Evolutionary conservation across 2,113 vertebrate species (phyloP).

Genomic region (Suricata suricatta): DNA sequence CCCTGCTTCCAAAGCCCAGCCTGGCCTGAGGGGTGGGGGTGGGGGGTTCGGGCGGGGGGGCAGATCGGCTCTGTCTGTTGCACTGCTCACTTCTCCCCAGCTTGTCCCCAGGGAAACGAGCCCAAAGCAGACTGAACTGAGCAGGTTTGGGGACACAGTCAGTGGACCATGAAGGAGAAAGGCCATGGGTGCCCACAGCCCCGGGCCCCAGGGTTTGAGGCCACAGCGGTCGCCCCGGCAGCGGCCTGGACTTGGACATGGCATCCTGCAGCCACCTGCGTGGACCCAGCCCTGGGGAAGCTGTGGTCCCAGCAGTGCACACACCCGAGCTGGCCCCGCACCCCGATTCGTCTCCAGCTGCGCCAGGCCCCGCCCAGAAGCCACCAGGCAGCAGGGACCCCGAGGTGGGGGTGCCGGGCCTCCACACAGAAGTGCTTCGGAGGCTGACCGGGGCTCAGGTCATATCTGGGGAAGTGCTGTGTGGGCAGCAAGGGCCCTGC

Average conservation of each 20-base stretch:
- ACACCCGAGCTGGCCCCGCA: not conserved
- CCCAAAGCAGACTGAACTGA: not conserved
- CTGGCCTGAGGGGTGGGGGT: not conserved
- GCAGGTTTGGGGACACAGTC: not conserved
- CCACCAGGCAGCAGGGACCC: not conserved
- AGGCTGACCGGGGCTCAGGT: constrained; percentile 54
- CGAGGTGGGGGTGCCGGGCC: not conserved
- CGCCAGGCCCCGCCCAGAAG: not conserved
- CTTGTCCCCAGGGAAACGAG: not conserved
- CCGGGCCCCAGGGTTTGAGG: too few species aligned
- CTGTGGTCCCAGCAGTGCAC: not conserved
- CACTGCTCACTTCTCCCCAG: not conserved
- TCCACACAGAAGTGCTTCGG: not conserved
- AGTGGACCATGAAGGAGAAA: not conserved
- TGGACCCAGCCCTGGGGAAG: not conserved
- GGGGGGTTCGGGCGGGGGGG: not conserved
- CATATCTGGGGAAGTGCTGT: not conserved
- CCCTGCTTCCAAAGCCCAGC: not conserved
- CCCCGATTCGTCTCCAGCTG: fast-evolving
- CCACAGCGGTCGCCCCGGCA: not conserved
- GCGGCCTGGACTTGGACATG: not conserved
- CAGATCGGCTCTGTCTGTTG: not conserved
- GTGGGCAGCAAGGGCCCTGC: not conserved
- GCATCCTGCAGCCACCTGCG: not conserved
- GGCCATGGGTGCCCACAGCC: not conserved